phyloP scores from a whole-genome alignment of 2,888 invertebrate genomes.

The Slavum lentiscoides region DNA sequence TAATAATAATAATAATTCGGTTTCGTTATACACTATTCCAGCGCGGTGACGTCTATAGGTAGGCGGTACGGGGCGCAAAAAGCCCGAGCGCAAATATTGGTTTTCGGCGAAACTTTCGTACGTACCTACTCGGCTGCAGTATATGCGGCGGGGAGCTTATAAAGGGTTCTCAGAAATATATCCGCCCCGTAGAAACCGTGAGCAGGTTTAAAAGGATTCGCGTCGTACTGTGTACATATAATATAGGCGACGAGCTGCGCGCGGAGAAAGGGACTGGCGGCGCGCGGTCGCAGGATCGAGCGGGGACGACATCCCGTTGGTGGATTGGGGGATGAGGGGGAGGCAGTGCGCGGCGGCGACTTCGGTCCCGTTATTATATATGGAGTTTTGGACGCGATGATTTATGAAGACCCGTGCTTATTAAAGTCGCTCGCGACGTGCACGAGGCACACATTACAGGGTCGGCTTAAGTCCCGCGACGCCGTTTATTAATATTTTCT shows the following conservation, averaged over 20 bases:
- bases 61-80: neutral
- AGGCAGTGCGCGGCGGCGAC: neutral
- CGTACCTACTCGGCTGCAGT: constrained; percentile 2
- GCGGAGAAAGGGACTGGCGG: no score
- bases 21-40: constrained; percentile 22
- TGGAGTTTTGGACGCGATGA: constrained; percentile 51
- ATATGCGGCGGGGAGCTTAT: constrained; percentile 33
- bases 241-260: no score
- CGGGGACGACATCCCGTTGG: no score
- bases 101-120: constrained; percentile 46
- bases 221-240: neutral
- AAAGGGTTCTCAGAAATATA: constrained; percentile 49
- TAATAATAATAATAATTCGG: constrained; percentile 29
- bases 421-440: constrained; percentile 47
- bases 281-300: neutral
- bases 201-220: constrained; percentile 46
- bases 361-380: constrained; percentile 35
- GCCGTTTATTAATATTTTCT: constrained; percentile 53
- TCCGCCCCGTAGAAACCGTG: constrained; percentile 22
- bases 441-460: constrained; percentile 3
- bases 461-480: constrained; percentile 48
- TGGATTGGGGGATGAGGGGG: no score
- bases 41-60: constrained; percentile 21
- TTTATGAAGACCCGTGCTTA: constrained; percentile 52
- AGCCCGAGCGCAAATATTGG: constrained; percentile 51